Evolutionary conservation across 2,113 vertebrate species (phyloP), one percentile per base, ranked within the genome.

Genomic region (Erinaceus europaeus): DNA sequence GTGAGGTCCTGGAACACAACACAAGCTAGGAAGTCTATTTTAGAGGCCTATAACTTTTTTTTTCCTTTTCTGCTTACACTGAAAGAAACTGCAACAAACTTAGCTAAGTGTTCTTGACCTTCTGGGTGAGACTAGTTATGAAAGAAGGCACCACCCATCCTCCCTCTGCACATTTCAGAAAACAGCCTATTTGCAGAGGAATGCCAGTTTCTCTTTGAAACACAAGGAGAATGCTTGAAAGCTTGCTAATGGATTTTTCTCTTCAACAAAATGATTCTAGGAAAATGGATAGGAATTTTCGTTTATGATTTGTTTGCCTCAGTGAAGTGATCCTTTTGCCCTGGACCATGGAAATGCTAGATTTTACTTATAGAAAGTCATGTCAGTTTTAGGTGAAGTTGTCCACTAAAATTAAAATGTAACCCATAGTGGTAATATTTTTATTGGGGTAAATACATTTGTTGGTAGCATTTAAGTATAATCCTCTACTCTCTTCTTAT

Each of bases 31-130:
- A n/a, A n/a, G n/a, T n/a, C n/a, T n/a, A n/a, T n/a, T n/a, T n/a
- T n/a, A n/a, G n/a, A n/a, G n/a, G n/a, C n/a, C n/a, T n/a, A n/a
- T n/a, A n/a, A 29, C 50, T 10, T 67, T n/a, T 50, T 59, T 57
- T 77, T 91, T 50, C 48, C 42, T 75, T 91, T 78, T 89, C 36
- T 84, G 64, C 89, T 87, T 87, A 78, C 50, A 38, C 23, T 85
- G 40, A 68, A 80, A 76, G 34, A 80, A 36, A 21, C 52, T 67
- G 11, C 71, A 71, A 46, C 71, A 21, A 88, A 72, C 15, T 69
- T n/a, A 72, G 57, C 59, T 42, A 59, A 59, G 18, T 46, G 36
- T 48, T 79, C 84, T 88, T 88, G 80, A 74, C 79, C 67, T 67
- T 64, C 9, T 83, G 15, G 6, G 40, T 64, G 20, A 65, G 38